Conservation (phyloP, 2,797 vertebrate genomes). For the Sebastes minor region DNA sequence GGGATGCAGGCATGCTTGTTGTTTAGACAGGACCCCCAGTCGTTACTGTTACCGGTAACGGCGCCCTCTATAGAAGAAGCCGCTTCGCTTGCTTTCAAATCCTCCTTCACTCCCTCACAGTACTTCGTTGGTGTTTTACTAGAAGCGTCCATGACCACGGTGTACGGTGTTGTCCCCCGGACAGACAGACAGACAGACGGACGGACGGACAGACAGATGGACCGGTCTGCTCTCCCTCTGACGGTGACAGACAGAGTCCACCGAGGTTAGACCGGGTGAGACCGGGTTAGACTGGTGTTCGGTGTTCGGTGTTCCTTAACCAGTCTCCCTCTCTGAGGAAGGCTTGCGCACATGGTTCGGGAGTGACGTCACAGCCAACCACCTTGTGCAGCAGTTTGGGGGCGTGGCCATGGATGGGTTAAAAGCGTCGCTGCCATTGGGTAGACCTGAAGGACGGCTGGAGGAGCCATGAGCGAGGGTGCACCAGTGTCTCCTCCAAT, state of each 20-base stretch:
- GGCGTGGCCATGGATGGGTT: background rate
- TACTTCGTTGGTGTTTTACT: background rate
- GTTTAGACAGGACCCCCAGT: constrained; percentile 28
- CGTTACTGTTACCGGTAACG: no score
- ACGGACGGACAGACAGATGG: background rate
- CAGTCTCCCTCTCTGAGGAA: fast-evolving
- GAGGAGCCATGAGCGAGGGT: no score
- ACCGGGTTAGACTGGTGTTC: no score
- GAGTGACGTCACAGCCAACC: background rate
- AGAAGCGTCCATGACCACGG: constrained; percentile 1
- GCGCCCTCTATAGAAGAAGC: background rate
- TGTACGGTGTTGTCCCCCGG: fast-evolving
- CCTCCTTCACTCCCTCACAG: background rate
- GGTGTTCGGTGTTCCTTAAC: no score
- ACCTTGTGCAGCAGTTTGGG: background rate
- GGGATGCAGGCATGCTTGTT: constrained; percentile 38
- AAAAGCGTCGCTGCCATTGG: background rate
- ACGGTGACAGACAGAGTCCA: background rate
- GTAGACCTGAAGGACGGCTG: background rate
- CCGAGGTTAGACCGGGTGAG: no score
- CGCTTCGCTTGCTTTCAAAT: background rate
- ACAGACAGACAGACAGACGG: background rate
- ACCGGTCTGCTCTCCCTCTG: fast-evolving
- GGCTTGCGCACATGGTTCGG: background rate
- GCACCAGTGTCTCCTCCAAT: no score